Evolutionary conservation across 2,888 invertebrate species (phyloP).

Genomic region (Oxycera nigricornis): DNA sequence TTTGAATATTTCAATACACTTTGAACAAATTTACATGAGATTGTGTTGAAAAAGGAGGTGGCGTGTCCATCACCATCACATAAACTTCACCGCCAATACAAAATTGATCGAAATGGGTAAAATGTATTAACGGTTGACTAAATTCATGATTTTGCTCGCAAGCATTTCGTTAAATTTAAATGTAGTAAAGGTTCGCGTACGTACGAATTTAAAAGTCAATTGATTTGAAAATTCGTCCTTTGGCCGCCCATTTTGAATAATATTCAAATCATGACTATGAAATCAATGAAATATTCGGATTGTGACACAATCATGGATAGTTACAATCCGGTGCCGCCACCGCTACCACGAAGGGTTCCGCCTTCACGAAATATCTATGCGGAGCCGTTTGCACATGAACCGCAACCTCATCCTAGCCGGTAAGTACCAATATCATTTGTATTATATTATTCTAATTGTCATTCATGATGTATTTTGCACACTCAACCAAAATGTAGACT

Average conservation of each 20-base stretch:
- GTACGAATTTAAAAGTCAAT: conserved; percentile 27
- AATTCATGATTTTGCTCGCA: conserved; percentile 23
- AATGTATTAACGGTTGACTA: conserved; percentile 29
- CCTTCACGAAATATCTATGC: conserved; percentile 62
- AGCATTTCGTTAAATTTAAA: conserved; percentile 8
- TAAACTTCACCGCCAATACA: neutral
- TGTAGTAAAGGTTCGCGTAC: conserved; percentile 26
- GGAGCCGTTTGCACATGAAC: conserved; percentile 63
- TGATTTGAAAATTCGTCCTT: conserved; percentile 27
- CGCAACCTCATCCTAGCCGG: conserved; percentile 61
- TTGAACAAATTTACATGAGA: neutral
- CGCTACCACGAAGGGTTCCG: conserved; percentile 61
- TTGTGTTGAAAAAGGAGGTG: neutral
- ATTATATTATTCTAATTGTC: too few relatives aligned
- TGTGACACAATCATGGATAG: conserved; percentile 64
- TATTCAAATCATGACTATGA: conserved; percentile 60
- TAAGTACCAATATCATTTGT: conserved; percentile 51
- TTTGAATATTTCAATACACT: neutral
- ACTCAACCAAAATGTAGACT: too few relatives aligned
- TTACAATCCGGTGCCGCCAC: conserved; percentile 63
- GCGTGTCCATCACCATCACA: neutral
- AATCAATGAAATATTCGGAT: conserved; percentile 64
- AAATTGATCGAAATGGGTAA: conserved; percentile 32
- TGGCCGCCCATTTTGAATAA: conserved; percentile 24
- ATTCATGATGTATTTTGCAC: too few relatives aligned